phyloP scores from a whole-genome alignment of 2,113 vertebrate genomes.

The Amazona vittata region DNA sequence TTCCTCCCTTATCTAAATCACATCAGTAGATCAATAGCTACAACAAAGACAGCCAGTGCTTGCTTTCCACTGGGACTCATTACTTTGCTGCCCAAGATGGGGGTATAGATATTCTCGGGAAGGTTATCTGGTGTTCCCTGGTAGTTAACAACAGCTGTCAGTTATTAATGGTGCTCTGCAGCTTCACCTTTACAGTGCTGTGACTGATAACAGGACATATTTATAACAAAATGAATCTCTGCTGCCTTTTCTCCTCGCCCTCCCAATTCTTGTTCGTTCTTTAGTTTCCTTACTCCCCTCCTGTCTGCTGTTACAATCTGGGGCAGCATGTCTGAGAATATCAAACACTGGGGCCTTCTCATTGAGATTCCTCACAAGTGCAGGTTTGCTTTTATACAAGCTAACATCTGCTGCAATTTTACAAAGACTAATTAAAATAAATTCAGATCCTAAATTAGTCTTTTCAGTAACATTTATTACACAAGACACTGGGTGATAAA shows the following conservation, averaged over 20 bases:
- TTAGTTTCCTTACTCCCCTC: neutral
- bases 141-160: slow-evolving; percentile 78
- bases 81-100: slow-evolving; percentile 72
- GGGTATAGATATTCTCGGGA: slow-evolving; percentile 67
- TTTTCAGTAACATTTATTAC: slow-evolving; percentile 75
- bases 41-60: slow-evolving; percentile 74
- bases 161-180: slow-evolving; percentile 63
- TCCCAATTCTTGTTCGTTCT: neutral
- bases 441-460: slow-evolving; percentile 76
- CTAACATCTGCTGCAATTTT: slow-evolving; percentile 73
- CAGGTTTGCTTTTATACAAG: slow-evolving; percentile 58
- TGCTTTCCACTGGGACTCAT: slow-evolving; percentile 80
- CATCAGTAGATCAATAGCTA: slow-evolving; percentile 82
- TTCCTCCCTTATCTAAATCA: slow-evolving; percentile 83
- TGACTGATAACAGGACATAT: neutral
- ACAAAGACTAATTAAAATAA: slow-evolving; percentile 80
- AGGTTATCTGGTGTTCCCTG: slow-evolving; percentile 74
- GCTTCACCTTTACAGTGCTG: slow-evolving; percentile 31
- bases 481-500: slow-evolving; percentile 65
- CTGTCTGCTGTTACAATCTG: neutral
- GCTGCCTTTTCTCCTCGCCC: neutral
- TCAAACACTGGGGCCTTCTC: slow-evolving; percentile 46
- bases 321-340: slow-evolving; percentile 15
- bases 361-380: slow-evolving; percentile 74
- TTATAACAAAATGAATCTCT: slow-evolving; percentile 10